These are phyloP conservation scores for Cynodonichthys magdalenae DNA, from an alignment of 2,797 vertebrate genomes.

Conservation along the genomic window DNA sequence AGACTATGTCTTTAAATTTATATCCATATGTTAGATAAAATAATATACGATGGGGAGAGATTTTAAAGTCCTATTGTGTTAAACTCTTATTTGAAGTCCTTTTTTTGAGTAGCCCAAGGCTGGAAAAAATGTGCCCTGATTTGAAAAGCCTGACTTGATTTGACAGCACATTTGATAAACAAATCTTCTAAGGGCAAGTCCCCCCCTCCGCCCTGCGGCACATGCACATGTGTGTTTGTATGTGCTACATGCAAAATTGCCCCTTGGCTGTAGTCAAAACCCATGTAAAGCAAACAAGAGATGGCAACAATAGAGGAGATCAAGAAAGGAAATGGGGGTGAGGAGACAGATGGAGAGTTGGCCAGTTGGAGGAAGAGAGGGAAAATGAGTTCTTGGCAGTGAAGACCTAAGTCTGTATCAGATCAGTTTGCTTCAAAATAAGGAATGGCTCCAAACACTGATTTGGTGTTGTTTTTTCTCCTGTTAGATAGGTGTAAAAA, in stretches of 20 bases:
- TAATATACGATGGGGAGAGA: slow-evolving; percentile 54
- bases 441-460: slow-evolving; percentile 29
- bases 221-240: slow-evolving; percentile 43
- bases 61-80: slow-evolving; percentile 57
- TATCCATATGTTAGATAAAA: slow-evolving; percentile 60
- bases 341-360: slow-evolving; percentile 71
- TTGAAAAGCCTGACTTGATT: slow-evolving; percentile 75
- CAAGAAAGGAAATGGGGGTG: slow-evolving; percentile 26
- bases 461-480: slow-evolving; percentile 34
- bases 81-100: slow-evolving; percentile 51
- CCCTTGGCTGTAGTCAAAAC: slow-evolving; percentile 81
- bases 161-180: slow-evolving; percentile 82
- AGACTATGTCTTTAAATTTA: slow-evolving; percentile 37
- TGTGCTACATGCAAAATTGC: slow-evolving; percentile 76
- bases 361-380: slow-evolving; percentile 58
- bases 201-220: slow-evolving; percentile 14
- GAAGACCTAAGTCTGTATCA: slow-evolving; percentile 53
- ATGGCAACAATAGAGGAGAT: slow-evolving; percentile 76
- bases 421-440: slow-evolving; percentile 42
- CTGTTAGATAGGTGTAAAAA: slow-evolving; percentile 40
- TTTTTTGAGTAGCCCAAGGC: slow-evolving; percentile 65
- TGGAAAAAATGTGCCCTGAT: slow-evolving; percentile 65
- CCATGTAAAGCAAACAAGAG: slow-evolving; percentile 84
- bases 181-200: slow-evolving; percentile 75
- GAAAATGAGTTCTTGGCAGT: slow-evolving; percentile 62